Evolutionary conservation across 2,888 invertebrate genomes (phyloP), one percentile per base, ranked within the genome.

Genomic region (Caenorhabditis wallacei): DNA sequence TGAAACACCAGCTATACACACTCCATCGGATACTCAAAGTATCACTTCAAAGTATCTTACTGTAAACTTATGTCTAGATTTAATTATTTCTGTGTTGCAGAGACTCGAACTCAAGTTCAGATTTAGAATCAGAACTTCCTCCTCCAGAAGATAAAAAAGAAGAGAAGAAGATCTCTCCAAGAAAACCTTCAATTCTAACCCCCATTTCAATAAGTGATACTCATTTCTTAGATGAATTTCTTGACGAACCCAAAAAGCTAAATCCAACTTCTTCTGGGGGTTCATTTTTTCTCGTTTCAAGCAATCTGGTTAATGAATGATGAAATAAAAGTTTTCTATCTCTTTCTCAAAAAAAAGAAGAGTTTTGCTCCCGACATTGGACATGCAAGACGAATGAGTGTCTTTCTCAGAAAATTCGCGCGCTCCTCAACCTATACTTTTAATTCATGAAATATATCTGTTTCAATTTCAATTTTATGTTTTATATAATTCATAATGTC

Each of bases 261-360:
- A 69, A 63, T 22, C 54, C 69, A 0, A 24, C 78, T n/a, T 18
- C 43, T 20, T 61, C 43, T 4, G 63, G 69, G 4, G 54, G 69
- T 10, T 59, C 71, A 26, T 82, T 82, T 61, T 76, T 82, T n/a
- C 75, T 82, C 7, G 82, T 76, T 11, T 71, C 71, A 7, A 75
- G 74, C 43, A 82, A 68, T 71, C 48, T 81, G 61, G 66, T 71
- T 64, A 40, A 64, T 70, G 70, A 76, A 46, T 66, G 37, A 70
- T 40, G 43, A 43, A 61, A 61, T 35, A 48, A 53, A 40, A 68
- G 4, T 35, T 37, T 72, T 51, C 8, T n/a, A 18, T 30, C 30
- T 30, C 30, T 30, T 37, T 11, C 37, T 46, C 46, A 1, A 43
- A 16, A 61, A 57, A 72, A 69, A 30, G n/a, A n/a, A n/a, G 4